Percentiles rank a stretch among this genome's conserved stretches.
Evolutionary conservation across 2,888 invertebrate genomes (phyloP).

Genomic region (Lutraria lutraria): DNA sequence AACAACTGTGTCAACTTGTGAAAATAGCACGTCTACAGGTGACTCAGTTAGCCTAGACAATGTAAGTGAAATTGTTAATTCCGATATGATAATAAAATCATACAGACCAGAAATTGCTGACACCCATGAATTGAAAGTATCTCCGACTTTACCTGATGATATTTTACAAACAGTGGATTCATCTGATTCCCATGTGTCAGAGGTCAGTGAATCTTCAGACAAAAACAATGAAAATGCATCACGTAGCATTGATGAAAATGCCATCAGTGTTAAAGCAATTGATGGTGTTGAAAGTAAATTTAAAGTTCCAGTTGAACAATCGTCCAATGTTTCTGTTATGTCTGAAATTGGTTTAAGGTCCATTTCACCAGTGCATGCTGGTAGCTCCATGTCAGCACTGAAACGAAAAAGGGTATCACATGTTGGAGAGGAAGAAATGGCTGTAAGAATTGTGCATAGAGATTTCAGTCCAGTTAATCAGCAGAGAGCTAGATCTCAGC

Average conservation of each 20-base stretch:
- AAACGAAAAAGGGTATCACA: constrained; percentile 48
- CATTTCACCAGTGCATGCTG: not conserved
- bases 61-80: not conserved
- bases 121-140: constrained; percentile 44
- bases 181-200: constrained; percentile 18
- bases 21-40: not conserved
- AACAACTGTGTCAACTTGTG: not conserved
- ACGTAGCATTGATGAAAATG: not conserved
- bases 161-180: constrained; percentile 49
- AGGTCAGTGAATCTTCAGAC: not conserved
- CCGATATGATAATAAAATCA: not conserved
- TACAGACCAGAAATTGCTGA: not conserved
- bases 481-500: constrained; percentile 68
- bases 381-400: constrained; percentile 11
- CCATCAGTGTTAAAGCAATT: not conserved
- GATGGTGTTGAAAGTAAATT: constrained; percentile 26
- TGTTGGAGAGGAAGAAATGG: constrained; percentile 43
- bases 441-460: constrained; percentile 73
- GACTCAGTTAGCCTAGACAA: not conserved
- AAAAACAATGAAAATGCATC: not conserved
- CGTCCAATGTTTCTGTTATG: not conserved
- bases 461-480: constrained; percentile 69
- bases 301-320: not conserved
- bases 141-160: constrained; percentile 49
- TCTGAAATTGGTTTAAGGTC: constrained; percentile 22